Evolutionary conservation across 2,888 invertebrate genomes (phyloP).

Genomic region (Mellilla xanthometata): DNA sequence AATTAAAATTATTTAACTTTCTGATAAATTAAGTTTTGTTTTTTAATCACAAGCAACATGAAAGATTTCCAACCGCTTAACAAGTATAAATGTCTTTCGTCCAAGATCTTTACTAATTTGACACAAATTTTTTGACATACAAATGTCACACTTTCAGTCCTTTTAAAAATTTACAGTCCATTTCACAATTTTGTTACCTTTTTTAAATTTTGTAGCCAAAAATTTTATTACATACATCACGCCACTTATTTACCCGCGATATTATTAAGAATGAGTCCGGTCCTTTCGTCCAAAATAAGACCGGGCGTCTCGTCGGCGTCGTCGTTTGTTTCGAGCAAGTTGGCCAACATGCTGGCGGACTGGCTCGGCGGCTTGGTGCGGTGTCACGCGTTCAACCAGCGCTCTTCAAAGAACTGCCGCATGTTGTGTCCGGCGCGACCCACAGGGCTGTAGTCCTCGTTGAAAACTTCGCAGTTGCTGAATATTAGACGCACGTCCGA

Average conservation of each 20-base stretch:
- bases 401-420: conserved; percentile 95
- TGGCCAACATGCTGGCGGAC: background rate
- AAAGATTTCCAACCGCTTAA: background rate
- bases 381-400: conserved; percentile 83
- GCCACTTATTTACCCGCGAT: conserved; percentile 1
- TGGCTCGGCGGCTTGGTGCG: conserved; percentile 5
- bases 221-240: background rate
- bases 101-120: conserved; percentile 18
- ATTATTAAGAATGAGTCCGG: conserved; percentile 13
- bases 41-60: too few species aligned
- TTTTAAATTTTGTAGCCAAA: background rate
- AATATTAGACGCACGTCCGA: conserved; percentile 96
- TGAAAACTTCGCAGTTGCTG: conserved; percentile 98
- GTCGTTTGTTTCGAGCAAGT: background rate
- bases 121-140: conserved; percentile 12
- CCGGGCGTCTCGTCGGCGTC: conserved; percentile 7
- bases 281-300: conserved; percentile 13
- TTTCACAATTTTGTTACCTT: background rate
- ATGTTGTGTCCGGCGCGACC: conserved; percentile 97
- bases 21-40: too few species aligned
- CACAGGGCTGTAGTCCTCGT: conserved; percentile 98
- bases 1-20: too few species aligned
- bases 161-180: background rate
- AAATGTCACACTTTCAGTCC: background rate
- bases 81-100: background rate